Percentiles rank a stretch among this genome's conserved stretches.
Evolutionary conservation across 2,888 invertebrate genomes (phyloP).

Genomic region (Coronaproctus castanopsis): DNA sequence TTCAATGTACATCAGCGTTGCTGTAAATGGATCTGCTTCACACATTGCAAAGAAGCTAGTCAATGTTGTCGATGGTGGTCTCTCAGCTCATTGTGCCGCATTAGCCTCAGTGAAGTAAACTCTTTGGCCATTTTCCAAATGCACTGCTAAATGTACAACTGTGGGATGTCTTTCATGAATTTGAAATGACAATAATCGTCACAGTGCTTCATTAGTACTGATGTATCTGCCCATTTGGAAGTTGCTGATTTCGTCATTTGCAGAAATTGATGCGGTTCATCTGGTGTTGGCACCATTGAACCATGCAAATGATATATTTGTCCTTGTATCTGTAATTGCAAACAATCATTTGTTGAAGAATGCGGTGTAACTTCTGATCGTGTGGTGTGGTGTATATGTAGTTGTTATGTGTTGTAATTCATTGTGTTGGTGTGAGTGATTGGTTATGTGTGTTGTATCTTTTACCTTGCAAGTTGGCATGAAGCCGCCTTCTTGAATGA

Average conservation of each 20-base stretch:
- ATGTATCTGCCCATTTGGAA: too few species aligned
- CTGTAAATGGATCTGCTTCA: neutral
- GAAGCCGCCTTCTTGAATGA: neutral
- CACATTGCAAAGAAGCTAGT: constrained; percentile 24
- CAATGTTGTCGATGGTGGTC: too few species aligned
- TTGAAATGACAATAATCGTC: constrained; percentile 21
- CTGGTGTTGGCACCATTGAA: constrained; percentile 12
- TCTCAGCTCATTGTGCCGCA: constrained; percentile 16
- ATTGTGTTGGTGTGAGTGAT: too few species aligned
- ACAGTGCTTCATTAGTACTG: constrained; percentile 22
- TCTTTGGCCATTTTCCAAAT: constrained; percentile 23
- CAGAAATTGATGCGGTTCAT: constrained; percentile 12
- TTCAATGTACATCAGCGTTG: constrained; percentile 21
- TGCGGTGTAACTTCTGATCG: neutral
- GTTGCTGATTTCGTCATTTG: constrained; percentile 14
- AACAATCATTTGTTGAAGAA: constrained; percentile 1
- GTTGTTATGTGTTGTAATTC: constrained; percentile 1
- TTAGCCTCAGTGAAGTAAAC: constrained; percentile 14
- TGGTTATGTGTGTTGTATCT: constrained; percentile 3
- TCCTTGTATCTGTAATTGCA: constrained; percentile 13
- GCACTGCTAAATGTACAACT: constrained; percentile 21
- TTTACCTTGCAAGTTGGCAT: constrained; percentile 8
- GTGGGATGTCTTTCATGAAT: constrained; percentile 22
- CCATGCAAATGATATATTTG: constrained; percentile 15
- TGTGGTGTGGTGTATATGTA: constrained; percentile 1